These are phyloP conservation scores for Drosophila sordidapex DNA, from an alignment of 2,888 invertebrate genomes.

Conservation along the genomic window DNA sequence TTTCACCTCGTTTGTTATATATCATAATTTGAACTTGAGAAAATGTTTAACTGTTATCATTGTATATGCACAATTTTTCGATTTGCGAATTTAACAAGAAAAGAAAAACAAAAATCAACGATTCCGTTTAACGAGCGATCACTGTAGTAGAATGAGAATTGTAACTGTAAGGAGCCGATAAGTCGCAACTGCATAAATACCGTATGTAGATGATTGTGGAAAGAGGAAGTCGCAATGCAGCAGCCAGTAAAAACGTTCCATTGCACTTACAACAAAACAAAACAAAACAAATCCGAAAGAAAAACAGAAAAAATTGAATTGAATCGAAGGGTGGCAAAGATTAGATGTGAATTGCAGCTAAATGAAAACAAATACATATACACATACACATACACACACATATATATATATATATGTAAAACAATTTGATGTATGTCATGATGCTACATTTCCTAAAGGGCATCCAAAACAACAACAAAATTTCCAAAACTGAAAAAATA, in stretches of 20 bases:
- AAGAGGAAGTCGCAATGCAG: conserved; percentile 16
- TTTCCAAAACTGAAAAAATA: conserved; percentile 9
- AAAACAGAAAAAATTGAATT: conserved; percentile 34
- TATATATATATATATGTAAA: conserved; percentile 4
- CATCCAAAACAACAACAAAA: background rate
- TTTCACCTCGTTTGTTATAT: background rate
- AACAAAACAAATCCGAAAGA: conserved; percentile 42
- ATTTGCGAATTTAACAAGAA: background rate
- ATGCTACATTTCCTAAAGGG: conserved; percentile 42
- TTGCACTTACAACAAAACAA: conserved; percentile 21
- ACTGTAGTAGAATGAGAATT: conserved; percentile 37
- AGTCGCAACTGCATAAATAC: conserved; percentile 54
- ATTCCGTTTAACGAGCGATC: background rate
- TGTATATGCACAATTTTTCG: background rate
- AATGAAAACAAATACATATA: conserved; percentile 21
- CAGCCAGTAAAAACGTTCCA: conserved; percentile 71
- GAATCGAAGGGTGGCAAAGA: conserved; percentile 30
- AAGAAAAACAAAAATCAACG: background rate
- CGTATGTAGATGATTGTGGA: conserved; percentile 25
- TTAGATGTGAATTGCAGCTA: conserved; percentile 18
- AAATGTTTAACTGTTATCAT: background rate
- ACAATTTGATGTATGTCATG: conserved; percentile 21
- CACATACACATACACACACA: background rate
- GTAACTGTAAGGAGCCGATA: conserved; percentile 40
- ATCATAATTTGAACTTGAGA: background rate